Evolutionary conservation across 2,888 invertebrate species (phyloP), one percentile per base, ranked within the genome.

Genomic region (Altica lythri): DNA sequence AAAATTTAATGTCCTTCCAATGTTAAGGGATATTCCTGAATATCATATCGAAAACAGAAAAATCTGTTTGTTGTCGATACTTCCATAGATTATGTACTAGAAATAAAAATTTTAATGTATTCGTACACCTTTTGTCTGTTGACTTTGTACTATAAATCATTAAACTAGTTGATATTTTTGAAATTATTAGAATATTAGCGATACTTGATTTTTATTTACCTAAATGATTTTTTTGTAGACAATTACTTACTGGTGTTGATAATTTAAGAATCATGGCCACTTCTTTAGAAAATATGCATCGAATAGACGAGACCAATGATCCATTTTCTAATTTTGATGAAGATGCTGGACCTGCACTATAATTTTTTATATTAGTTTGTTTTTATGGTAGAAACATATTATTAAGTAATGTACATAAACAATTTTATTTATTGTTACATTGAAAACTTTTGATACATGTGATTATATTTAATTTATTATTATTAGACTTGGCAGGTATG

Each of bases 251-350:
- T 55, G 86, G 86, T 37, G 86, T 86, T 45, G 84, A 84, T 65
- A 86, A 86, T 73, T 75, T 87, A 54, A 78, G 85, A 65, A 78
- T 83, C 66, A 80, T 86, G 73, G 86, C 86, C 13, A 80, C 83
- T 29, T 78, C 82, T 27, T 74, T 86, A 62, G 86, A 86, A 66
- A 83, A 80, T 64, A 74, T 81, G 70, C 79, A 82, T 68, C 77
- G 79, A 63, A 78, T 79, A 71, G 79, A 80, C 63, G 74, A 77
- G 64, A 77, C 77, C 66, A 75, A 75, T 68, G 79, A 81, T 57
- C 74, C 75, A 63, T 74, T 79, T 66, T 72, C 76, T 43, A 78
- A 80, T 63, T 77, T 75, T 46, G 80, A 80, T 57, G 80, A 80
- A 56, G 78, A 77, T 61, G 71, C 78, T 56, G 81, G 80, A 53